Percentiles rank a stretch among this genome's conserved stretches.
phyloP scores from a whole-genome alignment of 2,888 invertebrate species.

The Tupiocoris notatus region DNA sequence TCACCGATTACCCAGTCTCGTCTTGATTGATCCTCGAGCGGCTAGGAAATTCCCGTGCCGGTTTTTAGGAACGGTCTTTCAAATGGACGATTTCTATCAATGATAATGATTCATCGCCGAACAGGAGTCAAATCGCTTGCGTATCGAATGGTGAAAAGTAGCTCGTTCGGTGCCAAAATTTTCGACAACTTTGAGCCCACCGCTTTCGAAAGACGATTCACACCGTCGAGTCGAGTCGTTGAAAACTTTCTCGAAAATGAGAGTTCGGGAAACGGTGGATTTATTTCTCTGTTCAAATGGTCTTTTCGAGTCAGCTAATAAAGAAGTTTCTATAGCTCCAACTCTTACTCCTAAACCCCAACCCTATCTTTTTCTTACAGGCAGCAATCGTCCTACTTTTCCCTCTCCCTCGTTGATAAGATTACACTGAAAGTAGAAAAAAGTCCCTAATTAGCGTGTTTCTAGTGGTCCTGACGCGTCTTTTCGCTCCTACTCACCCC shows the following conservation, averaged over 20 bases:
- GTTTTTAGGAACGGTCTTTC: no score
- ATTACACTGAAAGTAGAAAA: neutral
- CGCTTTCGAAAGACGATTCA: neutral
- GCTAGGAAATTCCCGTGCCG: no score
- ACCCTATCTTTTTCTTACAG: no score
- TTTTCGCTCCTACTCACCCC: neutral
- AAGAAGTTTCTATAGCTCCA: neutral
- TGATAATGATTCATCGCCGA: neutral
- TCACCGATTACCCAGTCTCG: no score
- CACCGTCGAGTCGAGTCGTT: neutral
- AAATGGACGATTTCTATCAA: neutral
- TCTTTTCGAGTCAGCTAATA: neutral
- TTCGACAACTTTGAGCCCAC: neutral
- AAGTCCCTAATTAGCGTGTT: neutral
- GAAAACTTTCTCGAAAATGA: neutral
- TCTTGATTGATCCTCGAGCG: no score
- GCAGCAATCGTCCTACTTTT: no score
- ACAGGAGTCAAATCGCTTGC: neutral
- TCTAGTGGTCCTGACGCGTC: neutral
- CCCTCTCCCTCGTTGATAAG: neutral
- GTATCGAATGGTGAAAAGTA: neutral
- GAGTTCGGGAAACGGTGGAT: neutral
- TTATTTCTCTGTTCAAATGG: neutral
- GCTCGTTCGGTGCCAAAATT: neutral
- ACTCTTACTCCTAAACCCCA: neutral